phyloP scores from a whole-genome alignment of 2,888 invertebrate species.

The Smittia sp. region DNA sequence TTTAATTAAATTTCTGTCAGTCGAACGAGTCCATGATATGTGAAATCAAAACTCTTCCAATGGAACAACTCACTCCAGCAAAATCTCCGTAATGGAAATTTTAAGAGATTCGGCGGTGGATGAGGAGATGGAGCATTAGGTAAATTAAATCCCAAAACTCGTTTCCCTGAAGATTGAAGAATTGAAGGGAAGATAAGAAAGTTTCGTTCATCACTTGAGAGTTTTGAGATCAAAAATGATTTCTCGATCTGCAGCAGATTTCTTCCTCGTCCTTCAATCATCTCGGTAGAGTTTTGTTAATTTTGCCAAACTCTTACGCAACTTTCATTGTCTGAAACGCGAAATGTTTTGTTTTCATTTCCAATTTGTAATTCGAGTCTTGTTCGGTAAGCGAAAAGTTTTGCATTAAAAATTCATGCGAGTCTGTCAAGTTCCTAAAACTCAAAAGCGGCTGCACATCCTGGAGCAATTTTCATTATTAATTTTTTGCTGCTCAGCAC shows the following conservation, averaged over 20 bases:
- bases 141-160: constrained; percentile 12
- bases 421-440: neutral
- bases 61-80: neutral
- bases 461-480: neutral
- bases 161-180: constrained; percentile 3
- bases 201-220: neutral
- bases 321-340: too few relatives aligned
- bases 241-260: too few relatives aligned
- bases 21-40: neutral
- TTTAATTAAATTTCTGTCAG: constrained; percentile 31
- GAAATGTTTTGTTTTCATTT: too few relatives aligned
- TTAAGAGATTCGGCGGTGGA: neutral
- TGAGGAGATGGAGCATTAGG: constrained; percentile 1
- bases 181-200: neutral
- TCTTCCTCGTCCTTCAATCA: too few relatives aligned
- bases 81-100: too few relatives aligned
- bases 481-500: neutral
- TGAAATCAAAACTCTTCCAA: neutral
- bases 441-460: neutral
- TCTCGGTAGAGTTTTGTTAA: too few relatives aligned
- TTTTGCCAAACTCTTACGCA: too few relatives aligned
- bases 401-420: neutral
- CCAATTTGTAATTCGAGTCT: too few relatives aligned
- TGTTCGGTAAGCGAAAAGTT: neutral
- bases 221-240: too few relatives aligned